These are phyloP conservation scores for Trachelus stipa DNA, from an alignment of 2,888 invertebrate species.

Conservation along the genomic window DNA sequence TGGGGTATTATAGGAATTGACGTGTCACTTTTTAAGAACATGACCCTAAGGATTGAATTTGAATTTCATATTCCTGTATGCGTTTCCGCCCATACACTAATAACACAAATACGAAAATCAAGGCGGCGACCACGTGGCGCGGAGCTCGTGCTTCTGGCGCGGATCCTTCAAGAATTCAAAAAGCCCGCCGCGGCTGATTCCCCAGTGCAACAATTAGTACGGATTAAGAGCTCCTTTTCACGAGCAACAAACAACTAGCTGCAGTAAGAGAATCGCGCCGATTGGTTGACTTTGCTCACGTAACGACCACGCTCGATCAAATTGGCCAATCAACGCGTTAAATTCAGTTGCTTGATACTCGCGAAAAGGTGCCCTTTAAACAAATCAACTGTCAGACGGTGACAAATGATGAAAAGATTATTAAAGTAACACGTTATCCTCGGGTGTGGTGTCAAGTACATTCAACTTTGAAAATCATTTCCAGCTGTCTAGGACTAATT, in stretches of 20 bases:
- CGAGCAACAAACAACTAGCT: no score
- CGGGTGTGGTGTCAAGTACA: background rate
- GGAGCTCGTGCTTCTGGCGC: background rate
- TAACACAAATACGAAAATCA: background rate
- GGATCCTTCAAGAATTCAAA: background rate
- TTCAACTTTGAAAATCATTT: background rate
- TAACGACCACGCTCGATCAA: no score
- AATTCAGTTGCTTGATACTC: no score
- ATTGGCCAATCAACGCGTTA: no score
- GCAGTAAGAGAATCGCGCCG: no score
- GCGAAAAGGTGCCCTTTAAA: background rate
- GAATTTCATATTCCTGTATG: background rate
- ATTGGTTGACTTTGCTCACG: no score
- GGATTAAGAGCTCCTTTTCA: no score
- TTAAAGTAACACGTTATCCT: background rate
- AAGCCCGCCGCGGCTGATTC: background rate
- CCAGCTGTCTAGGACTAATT: background rate
- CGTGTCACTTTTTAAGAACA: background rate
- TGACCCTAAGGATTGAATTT: background rate
- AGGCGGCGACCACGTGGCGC: background rate
- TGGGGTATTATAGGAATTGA: background rate
- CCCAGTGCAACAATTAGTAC: background rate
- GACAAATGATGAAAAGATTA: background rate
- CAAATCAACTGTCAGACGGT: background rate
- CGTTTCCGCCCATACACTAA: background rate